A percentile compares a stretch with the other conserved stretches of the same genome.
These are phyloP conservation scores for Drosophila athabasca DNA, from an alignment of 1,140 invertebrate species.

Conservation along the genomic window DNA sequence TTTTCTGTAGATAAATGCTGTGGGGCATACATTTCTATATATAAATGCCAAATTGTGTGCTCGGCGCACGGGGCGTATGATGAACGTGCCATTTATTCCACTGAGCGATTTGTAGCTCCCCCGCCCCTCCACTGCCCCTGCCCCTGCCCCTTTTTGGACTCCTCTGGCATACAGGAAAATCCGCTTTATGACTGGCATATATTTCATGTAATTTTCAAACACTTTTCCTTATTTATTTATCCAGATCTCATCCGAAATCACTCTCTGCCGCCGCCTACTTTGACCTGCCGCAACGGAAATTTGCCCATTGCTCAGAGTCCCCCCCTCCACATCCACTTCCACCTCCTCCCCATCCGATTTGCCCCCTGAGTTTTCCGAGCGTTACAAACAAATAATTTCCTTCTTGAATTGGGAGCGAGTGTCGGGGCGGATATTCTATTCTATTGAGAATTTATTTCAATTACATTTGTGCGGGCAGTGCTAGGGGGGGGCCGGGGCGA, in stretches of 20 bases:
- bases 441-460: slow-evolving; percentile 80
- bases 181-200: slow-evolving; percentile 63
- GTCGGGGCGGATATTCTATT: slow-evolving; percentile 71
- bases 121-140: neutral
- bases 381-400: slow-evolving; percentile 51
- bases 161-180: slow-evolving; percentile 38
- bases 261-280: slow-evolving; percentile 34
- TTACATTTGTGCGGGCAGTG: slow-evolving; percentile 56
- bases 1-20: slow-evolving; percentile 58
- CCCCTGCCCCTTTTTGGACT: neutral
- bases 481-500: too few species aligned
- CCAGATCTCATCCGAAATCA: slow-evolving; percentile 15
- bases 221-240: slow-evolving; percentile 57
- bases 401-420: neutral
- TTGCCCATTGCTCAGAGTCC: slow-evolving; percentile 22
- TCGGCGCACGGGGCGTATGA: slow-evolving; percentile 72
- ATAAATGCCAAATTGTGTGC: slow-evolving; percentile 75
- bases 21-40: slow-evolving; percentile 27
- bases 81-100: slow-evolving; percentile 78
- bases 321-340: slow-evolving; percentile 2
- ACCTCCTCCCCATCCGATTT: neutral
- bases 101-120: slow-evolving; percentile 35
- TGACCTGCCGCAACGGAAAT: slow-evolving; percentile 74
- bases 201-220: slow-evolving; percentile 67
- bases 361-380: slow-evolving; percentile 2